Conservation (phyloP, 2,113 vertebrate genomes). For the Bujurquina vittata region DNA sequence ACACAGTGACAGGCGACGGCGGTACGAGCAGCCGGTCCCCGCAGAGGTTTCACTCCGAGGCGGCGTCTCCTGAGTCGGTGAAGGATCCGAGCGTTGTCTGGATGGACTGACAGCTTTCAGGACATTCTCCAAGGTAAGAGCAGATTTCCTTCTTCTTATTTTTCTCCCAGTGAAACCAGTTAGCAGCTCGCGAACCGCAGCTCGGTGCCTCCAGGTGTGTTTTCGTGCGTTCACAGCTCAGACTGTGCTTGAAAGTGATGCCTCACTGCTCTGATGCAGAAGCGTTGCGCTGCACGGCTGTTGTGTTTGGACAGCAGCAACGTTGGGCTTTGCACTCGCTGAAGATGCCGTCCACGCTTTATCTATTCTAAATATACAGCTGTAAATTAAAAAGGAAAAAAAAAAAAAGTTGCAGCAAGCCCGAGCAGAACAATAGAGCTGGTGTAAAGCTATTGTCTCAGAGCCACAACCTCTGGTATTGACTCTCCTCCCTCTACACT, state of each 20-base stretch:
- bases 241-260: not conserved
- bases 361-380: not conserved
- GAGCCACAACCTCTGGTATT: not conserved
- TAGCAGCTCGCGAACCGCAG: not conserved
- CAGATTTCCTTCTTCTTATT: not conserved
- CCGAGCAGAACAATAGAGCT: conserved; percentile 46
- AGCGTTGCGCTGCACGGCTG: not conserved
- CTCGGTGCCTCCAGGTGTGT: not conserved
- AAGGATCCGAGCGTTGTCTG: not conserved
- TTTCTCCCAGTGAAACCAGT: not conserved
- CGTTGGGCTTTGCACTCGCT: not conserved
- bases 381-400: not conserved
- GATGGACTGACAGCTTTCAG: conserved; percentile 55
- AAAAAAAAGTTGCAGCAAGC: not conserved
- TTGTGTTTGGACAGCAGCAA: not conserved
- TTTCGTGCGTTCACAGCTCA: not conserved
- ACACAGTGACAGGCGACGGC: not conserved
- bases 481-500: not conserved
- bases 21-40: not conserved
- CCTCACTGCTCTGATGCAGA: not conserved
- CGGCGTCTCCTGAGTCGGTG: not conserved
- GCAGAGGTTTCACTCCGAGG: not conserved
- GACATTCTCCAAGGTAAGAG: conserved; percentile 60
- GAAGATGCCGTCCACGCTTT: not conserved
- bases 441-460: conserved; percentile 23